Evolutionary conservation across 2,888 invertebrate species (phyloP).

Genomic region (Nesidiocoris tenuis): DNA sequence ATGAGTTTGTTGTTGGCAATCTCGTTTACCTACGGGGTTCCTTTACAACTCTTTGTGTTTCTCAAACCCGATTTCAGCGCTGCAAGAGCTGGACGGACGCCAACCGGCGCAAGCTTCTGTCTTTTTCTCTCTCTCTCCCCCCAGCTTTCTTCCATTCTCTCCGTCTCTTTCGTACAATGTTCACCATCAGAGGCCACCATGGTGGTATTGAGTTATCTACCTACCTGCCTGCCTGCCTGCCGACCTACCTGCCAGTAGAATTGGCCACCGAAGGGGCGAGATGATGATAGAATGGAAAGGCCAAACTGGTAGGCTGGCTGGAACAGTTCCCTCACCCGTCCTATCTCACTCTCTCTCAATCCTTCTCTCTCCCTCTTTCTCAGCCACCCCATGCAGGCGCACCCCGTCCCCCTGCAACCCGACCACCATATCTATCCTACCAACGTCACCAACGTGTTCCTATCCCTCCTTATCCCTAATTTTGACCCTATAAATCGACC

Average conservation of each 20-base stretch:
- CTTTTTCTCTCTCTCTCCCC: not conserved
- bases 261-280: not conserved
- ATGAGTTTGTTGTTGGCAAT: conserved; percentile 38
- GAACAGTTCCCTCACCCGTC: not conserved
- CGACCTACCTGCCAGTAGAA: not conserved
- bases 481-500: conserved; percentile 39
- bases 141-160: not conserved
- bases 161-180: not conserved
- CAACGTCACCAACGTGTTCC: not conserved
- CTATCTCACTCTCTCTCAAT: not conserved
- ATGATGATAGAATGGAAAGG: not conserved
- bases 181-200: not conserved
- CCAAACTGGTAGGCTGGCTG: not conserved
- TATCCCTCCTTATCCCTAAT: conserved; percentile 23
- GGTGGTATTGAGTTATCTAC: not conserved
- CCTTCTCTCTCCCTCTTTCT: not conserved
- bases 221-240: not conserved
- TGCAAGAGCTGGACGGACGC: not conserved
- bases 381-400: not conserved
- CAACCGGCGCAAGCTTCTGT: not conserved
- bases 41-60: conserved; percentile 40
- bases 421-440: too few species aligned
- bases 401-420: not conserved
- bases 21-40: conserved; percentile 37
- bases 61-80: conserved; percentile 29